These are phyloP conservation scores for Sinodicranocentrus sp. DNA, from an alignment of 2,888 invertebrate species.

Conservation along the genomic window DNA sequence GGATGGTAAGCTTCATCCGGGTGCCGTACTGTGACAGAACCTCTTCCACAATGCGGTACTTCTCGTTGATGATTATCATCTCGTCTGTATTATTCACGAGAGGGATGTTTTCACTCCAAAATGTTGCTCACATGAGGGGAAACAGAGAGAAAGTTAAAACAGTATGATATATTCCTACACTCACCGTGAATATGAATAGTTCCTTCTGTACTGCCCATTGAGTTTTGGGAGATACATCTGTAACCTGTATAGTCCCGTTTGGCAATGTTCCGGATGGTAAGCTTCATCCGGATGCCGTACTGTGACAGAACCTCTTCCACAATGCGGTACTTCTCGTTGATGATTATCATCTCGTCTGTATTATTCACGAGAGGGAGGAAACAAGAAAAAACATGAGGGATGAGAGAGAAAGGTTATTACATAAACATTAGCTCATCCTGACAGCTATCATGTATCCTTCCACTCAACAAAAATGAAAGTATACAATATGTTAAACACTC, in stretches of 20 bases:
- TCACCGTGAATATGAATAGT: slow-evolving; percentile 93
- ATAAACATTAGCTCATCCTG: slow-evolving; percentile 58
- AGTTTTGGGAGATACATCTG: slow-evolving; percentile 95
- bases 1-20: slow-evolving; percentile 60
- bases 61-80: slow-evolving; percentile 84
- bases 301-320: slow-evolving; percentile 80
- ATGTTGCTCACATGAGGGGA: neutral
- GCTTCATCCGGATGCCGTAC: slow-evolving; percentile 75
- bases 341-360: slow-evolving; percentile 94
- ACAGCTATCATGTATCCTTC: slow-evolving; percentile 12
- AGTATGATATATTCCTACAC: too few relatives aligned
- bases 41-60: slow-evolving; percentile 88
- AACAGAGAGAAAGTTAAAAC: too few relatives aligned
- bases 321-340: slow-evolving; percentile 91
- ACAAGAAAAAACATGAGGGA: slow-evolving; percentile 11
- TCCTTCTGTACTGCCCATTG: slow-evolving; percentile 93
- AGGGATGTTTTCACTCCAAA: neutral
- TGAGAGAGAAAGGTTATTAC: slow-evolving; percentile 32
- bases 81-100: slow-evolving; percentile 83
- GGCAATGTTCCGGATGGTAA: slow-evolving; percentile 72
- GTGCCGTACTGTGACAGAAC: neutral
- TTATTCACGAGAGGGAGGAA: slow-evolving; percentile 67
- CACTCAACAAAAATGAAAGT: too few relatives aligned
- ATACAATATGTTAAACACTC: too few relatives aligned
- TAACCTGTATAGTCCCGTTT: slow-evolving; percentile 8